Base-by-base conservation (phyloP, 2,888 invertebrate genomes). In the Phasia obesa region DNA sequence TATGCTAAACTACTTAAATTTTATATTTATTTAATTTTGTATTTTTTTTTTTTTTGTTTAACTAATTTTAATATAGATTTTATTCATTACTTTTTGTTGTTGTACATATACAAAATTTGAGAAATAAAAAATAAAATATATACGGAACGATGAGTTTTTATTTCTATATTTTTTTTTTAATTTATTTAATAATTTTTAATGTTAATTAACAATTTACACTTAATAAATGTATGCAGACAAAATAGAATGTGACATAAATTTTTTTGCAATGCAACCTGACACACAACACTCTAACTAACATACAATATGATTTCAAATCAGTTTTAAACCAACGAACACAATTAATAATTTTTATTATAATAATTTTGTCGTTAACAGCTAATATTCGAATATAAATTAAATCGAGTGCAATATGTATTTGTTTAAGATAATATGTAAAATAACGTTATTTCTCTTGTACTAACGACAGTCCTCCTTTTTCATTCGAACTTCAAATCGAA, bases 141-240 rank as follows among this genome's bases (percentile, higher is more conserved):
- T 47, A 78, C 60, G 57, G 65, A 74, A 78, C 78, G 67, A 74
- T 11, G 47, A 78, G 42, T 21, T 47, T 78, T n/a, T n/a, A n/a
- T n/a, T n/a, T n/a, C n/a, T n/a, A n/a, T n/a, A n/a, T n/a, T n/a
- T n/a, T n/a, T n/a, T n/a, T 9, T 57, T 51, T 70, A 21, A 78
- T 42, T 47, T 74, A 27, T 57, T 55, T 71, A 70, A 65, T 35
- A 49, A 49, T 38, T 47, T 55, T 19, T 2, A 23, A 21, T 23
- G 17, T 55, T 53, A 49, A 74, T 75, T 71, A 65, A 65, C 53
- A 77, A 77, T 77, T 69, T 82, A 78, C 78, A 78, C 57, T 69
- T 64, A 73, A 74, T 69, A 73, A 49, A 75, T 51, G 38, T 59
- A 44, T 60, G 47, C 35, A 57, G 69, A 64, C 11, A 59, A 64